Conservation (phyloP, 2,888 invertebrate genomes). For the Drosophila lacicola region DNA sequence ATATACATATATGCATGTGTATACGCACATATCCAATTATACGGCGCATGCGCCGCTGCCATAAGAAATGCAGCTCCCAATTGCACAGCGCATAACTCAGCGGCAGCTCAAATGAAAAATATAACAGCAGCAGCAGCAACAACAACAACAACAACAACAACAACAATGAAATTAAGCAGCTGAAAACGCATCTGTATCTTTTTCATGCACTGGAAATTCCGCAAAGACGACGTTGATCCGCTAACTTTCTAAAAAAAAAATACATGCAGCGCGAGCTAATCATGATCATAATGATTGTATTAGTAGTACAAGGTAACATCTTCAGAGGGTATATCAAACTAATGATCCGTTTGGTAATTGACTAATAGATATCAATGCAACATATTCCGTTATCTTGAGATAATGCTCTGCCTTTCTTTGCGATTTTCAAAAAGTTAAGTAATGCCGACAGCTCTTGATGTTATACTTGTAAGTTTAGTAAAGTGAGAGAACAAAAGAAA, state of each 20-base stretch:
- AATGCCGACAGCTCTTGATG: no score
- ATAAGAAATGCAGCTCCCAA: conserved; percentile 66
- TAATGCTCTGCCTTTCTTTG: background rate
- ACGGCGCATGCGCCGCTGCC: conserved; percentile 69
- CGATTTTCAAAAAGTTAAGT: background rate
- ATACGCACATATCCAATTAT: conserved; percentile 63
- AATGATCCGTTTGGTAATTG: background rate
- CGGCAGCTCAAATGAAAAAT: conserved; percentile 71
- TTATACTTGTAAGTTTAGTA: no score
- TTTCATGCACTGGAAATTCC: conserved; percentile 84
- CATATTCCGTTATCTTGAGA: no score
- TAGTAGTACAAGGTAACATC: conserved; percentile 19
- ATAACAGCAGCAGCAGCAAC: conserved; percentile 21
- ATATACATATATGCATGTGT: conserved; percentile 1
- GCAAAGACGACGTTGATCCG: conserved; percentile 63
- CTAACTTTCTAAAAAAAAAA: conserved; percentile 75
- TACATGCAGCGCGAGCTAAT: conserved; percentile 61
- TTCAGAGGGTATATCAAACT: conserved; percentile 12
- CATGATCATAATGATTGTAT: conserved; percentile 59
- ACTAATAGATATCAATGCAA: background rate
- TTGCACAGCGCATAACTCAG: conserved; percentile 76
- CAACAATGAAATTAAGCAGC: conserved; percentile 60
- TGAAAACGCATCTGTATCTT: conserved; percentile 78
- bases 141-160: conserved; percentile 21
- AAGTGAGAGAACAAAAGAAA: no score